Conservation (phyloP, 2,797 vertebrate species). For the Vipera ursinii region DNA sequence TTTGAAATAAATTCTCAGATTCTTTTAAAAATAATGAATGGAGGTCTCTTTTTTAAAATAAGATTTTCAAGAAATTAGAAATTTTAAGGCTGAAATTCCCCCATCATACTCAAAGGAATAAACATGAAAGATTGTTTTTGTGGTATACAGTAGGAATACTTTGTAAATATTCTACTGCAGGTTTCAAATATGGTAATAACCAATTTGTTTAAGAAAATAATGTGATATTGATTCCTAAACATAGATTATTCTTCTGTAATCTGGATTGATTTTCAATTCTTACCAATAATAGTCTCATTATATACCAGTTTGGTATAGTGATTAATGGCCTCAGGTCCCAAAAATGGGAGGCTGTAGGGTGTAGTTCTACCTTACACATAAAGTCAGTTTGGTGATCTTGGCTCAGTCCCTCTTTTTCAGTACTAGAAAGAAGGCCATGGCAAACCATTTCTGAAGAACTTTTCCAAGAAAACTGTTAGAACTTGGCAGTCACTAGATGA, state of each 20-base stretch:
- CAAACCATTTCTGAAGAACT: background rate
- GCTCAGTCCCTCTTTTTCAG: too few species aligned
- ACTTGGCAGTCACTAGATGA: too few species aligned
- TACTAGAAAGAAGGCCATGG: too few species aligned
- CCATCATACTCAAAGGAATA: background rate
- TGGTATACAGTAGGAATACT: background rate
- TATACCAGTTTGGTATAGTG: too few species aligned
- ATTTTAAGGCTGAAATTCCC: background rate
- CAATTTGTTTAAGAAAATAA: background rate
- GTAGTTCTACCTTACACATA: too few species aligned
- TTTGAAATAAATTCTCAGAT: background rate
- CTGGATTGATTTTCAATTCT: background rate
- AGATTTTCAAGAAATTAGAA: background rate
- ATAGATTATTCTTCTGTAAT: background rate
- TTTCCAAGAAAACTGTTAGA: background rate
- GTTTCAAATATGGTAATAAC: background rate
- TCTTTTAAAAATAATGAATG: too few species aligned
- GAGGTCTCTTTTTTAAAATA: background rate
- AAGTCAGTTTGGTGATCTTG: too few species aligned
- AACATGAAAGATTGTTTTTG: background rate
- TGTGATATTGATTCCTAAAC: background rate
- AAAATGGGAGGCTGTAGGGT: too few species aligned
- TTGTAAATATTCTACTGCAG: background rate
- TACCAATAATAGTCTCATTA: background rate
- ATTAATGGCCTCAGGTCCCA: too few species aligned